These are phyloP conservation scores for Lophotis ruficrista DNA, from an alignment of 2,113 vertebrate genomes.

Conservation along the genomic window DNA sequence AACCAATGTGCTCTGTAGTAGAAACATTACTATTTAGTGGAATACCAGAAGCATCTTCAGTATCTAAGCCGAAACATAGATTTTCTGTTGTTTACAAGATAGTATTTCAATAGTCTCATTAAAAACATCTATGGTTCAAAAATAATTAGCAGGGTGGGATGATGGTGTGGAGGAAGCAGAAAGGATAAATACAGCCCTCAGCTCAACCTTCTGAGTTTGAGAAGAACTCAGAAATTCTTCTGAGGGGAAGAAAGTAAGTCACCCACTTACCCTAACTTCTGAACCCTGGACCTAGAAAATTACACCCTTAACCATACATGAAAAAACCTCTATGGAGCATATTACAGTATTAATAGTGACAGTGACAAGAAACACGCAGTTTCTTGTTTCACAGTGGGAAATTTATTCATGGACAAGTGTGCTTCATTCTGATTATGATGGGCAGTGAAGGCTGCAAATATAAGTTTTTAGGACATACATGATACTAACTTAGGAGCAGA, in stretches of 20 bases:
- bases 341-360: not conserved
- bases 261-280: not conserved
- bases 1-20: not conserved
- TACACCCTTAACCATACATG: not conserved
- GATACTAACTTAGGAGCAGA: not conserved
- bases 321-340: not conserved
- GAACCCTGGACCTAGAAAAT: not conserved
- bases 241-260: not conserved
- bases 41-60: not conserved
- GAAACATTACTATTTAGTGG: not conserved
- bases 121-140: not conserved
- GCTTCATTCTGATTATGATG: not conserved
- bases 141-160: not conserved
- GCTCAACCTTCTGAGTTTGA: not conserved
- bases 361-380: not conserved
- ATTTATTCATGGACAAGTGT: not conserved
- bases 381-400: not conserved
- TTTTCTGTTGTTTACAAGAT: not conserved
- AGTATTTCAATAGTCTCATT: not conserved
- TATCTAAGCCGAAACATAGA: not conserved
- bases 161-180: not conserved
- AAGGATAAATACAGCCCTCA: not conserved
- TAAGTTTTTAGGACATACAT: not conserved
- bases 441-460: not conserved
- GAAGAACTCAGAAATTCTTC: not conserved